Conservation (phyloP, 2,888 invertebrate species). For the Dasypolia templi region DNA sequence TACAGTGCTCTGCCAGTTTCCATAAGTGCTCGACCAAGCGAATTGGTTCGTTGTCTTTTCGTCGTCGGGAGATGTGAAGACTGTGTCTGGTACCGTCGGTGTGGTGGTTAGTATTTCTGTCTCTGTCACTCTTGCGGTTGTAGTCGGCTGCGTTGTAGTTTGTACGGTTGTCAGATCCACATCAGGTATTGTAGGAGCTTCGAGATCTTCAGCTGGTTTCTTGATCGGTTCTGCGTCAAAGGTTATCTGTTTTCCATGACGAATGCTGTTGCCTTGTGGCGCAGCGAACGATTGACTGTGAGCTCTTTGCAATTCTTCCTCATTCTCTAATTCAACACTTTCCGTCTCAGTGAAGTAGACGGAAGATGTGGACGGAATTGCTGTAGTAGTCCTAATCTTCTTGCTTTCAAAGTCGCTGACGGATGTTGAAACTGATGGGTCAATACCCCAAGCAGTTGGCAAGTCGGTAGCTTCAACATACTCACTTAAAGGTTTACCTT, state of each 20-base stretch:
- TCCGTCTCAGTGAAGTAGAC: constrained; percentile 85
- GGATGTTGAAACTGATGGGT: constrained; percentile 78
- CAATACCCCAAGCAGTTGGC: constrained; percentile 86
- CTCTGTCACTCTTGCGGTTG: constrained; percentile 76
- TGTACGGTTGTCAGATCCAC: constrained; percentile 77
- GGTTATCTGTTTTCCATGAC: constrained; percentile 84
- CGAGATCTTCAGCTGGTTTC: constrained; percentile 84
- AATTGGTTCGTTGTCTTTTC: constrained; percentile 86
- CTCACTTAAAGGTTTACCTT: constrained; percentile 87
- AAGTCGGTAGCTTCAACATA: constrained; percentile 85
- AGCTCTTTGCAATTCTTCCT: constrained; percentile 92
- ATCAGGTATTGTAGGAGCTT: constrained; percentile 82
- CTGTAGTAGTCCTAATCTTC: constrained; percentile 78
- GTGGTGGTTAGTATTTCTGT: constrained; percentile 77
- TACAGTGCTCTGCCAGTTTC: constrained; percentile 92
- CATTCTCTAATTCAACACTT: constrained; percentile 88
- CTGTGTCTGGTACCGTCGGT: constrained; percentile 72
- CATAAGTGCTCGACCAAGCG: constrained; percentile 85
- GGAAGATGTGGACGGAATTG: constrained; percentile 77
- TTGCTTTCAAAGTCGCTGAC: constrained; percentile 83
- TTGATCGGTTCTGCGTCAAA: constrained; percentile 75
- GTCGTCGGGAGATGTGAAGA: constrained; percentile 84
- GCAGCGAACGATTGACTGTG: constrained; percentile 93
- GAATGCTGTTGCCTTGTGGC: constrained; percentile 87
- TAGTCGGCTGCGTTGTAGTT: constrained; percentile 77